Evolutionary conservation across 1,140 invertebrate genomes (phyloP), one percentile per base, ranked within the genome.

Genomic region (Luehdorfia chinensis): DNA sequence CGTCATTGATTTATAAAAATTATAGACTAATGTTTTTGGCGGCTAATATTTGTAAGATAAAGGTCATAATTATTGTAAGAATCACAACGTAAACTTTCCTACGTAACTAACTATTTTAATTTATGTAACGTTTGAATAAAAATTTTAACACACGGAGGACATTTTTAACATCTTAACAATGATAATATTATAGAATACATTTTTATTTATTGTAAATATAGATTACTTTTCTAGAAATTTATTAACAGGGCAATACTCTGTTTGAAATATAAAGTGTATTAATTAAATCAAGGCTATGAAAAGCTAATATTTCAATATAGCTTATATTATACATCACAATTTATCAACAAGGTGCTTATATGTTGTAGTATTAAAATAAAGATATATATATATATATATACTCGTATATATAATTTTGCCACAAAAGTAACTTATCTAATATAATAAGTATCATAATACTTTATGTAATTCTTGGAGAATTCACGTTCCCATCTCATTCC

Each of bases 141-240:
- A 9, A 7, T 27, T 14, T 7, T 39, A 14, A 1, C 12, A 39
- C 4, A 15, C 4, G n/a, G 8, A 36, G 14, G 15, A 36, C 9
- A 4, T 36, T 18, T 27, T 37, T 23, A 37, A 25, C 21, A 23
- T 39, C 6, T 27, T 27, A 39, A 39, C 4, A 39, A 12, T 14
- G 12, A 19, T 39, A 39, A 8, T 13, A 27, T 25, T 31, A n/a
- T n/a, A n/a, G n/a, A n/a, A n/a, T n/a, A n/a, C n/a, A n/a, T 49
- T 12, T 43, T 39, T 43, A 50, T 50, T 50, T 36, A 50, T 9
- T 50, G 49, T 51, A 51, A 39, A 51, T 51, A 45, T 44, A 32
- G 28, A n/a, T n/a, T n/a, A n/a, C 1, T 43, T 28, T 32, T 27
- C 9, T 33, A 50, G 21, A 37, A 27, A 19, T 28, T 39, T 39